These are phyloP conservation scores for Argynnis bischoffii DNA, from an alignment of 2,888 invertebrate genomes.

Conservation along the genomic window DNA sequence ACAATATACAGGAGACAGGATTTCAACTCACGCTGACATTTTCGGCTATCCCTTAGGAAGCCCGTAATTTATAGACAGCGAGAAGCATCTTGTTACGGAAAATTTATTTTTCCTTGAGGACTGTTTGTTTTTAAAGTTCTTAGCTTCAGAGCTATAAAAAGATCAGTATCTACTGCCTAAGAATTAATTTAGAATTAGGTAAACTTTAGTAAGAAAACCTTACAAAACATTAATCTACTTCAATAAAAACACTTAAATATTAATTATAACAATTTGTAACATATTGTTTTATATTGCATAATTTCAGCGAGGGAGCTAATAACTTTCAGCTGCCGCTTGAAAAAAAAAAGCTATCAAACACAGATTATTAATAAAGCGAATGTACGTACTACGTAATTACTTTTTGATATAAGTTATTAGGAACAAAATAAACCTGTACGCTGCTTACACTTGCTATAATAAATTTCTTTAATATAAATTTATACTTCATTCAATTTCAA, in stretches of 20 bases:
- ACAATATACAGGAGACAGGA: conserved; percentile 20
- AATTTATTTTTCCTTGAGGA: conserved; percentile 35
- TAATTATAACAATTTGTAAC: neutral
- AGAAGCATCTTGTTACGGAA: conserved; percentile 34
- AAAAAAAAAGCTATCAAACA: conserved; percentile 11
- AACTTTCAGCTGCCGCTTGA: neutral
- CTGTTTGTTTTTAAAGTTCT: conserved; percentile 17
- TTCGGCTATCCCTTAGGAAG: conserved; percentile 34
- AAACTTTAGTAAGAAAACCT: no score
- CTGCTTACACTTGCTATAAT: neutral
- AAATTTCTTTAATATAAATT: neutral
- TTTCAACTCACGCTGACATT: conserved; percentile 31
- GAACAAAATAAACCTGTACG: neutral
- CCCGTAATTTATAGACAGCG: conserved; percentile 33
- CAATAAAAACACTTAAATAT: no score
- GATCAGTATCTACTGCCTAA: neutral
- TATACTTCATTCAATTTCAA: no score
- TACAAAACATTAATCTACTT: no score
- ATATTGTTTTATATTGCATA: neutral
- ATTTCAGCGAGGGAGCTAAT: neutral
- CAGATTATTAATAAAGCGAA: conserved; percentile 11
- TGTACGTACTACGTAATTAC: conserved; percentile 2
- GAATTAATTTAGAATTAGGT: no score
- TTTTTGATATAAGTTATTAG: neutral
- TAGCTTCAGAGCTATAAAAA: neutral